Conservation (phyloP, 2,888 invertebrate species). For the Sinelater perroti region DNA sequence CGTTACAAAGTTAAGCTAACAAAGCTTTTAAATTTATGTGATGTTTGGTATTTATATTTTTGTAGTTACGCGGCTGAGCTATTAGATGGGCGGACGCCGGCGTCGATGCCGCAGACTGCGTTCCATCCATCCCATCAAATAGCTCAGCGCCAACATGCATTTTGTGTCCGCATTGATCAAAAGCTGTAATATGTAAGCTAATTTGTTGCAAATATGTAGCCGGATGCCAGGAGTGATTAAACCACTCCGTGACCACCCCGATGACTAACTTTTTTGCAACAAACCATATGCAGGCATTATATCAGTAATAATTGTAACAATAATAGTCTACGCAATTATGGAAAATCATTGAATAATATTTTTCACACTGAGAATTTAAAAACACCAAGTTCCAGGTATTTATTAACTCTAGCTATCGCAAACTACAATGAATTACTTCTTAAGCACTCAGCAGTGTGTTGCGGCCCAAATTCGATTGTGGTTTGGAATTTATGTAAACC, state of each 20-base stretch:
- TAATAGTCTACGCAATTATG: conserved; percentile 42
- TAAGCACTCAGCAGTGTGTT: too few relatives aligned
- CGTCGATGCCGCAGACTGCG: too few relatives aligned
- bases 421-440: conserved; percentile 37
- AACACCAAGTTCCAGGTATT: conserved; percentile 37
- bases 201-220: conserved; percentile 36
- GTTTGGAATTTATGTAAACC: too few relatives aligned
- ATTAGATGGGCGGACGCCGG: conserved; percentile 21
- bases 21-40: conserved; percentile 32
- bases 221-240: background rate
- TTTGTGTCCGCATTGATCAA: conserved; percentile 41
- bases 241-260: too few relatives aligned
- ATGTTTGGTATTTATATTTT: conserved; percentile 23
- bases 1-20: conserved; percentile 32
- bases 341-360: conserved; percentile 36
- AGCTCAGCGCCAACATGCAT: conserved; percentile 41
- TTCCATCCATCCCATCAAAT: conserved; percentile 29
- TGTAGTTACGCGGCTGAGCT: conserved; percentile 24
- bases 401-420: conserved; percentile 33
- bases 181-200: conserved; percentile 42
- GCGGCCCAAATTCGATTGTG: too few relatives aligned
- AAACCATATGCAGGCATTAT: conserved; percentile 46
- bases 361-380: conserved; percentile 36
- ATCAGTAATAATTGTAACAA: too few relatives aligned
- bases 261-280: conserved; percentile 39